Percentiles rank a stretch among this genome's conserved stretches.
These are phyloP conservation scores for Leucania comma DNA, from an alignment of 2,888 invertebrate species.

Conservation along the genomic window DNA sequence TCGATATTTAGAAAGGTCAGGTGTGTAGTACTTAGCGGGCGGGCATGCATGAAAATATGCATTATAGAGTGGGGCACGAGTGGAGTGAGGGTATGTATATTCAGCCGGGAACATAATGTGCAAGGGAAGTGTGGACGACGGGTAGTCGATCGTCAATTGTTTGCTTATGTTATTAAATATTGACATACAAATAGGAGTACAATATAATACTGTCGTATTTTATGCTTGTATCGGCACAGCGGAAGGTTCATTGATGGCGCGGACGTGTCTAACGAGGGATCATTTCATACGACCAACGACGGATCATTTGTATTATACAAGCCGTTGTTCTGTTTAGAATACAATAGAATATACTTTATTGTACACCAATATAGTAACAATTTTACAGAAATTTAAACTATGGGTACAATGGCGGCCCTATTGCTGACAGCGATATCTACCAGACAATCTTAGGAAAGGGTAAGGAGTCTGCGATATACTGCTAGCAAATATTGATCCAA, in stretches of 20 bases:
- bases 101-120: background rate
- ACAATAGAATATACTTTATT: background rate
- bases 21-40: constrained; percentile 32
- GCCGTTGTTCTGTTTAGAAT: constrained; percentile 2
- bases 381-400: too few species aligned
- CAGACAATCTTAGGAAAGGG: too few species aligned
- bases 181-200: background rate
- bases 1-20: constrained; percentile 45
- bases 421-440: too few species aligned
- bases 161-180: background rate
- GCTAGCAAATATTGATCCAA: too few species aligned
- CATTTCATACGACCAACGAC: background rate
- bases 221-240: background rate
- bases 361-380: too few species aligned
- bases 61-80: constrained; percentile 39
- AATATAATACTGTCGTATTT: background rate
- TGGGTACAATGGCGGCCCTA: too few species aligned
- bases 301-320: background rate
- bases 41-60: constrained; percentile 51
- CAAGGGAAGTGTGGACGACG: constrained; percentile 1
- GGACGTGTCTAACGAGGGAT: constrained; percentile 14
- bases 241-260: background rate
- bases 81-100: constrained; percentile 6
- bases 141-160: constrained; percentile 2
- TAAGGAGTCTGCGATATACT: too few species aligned